These are phyloP conservation scores for Pelochelys cantorii DNA, from an alignment of 2,797 vertebrate genomes.

Conservation along the genomic window DNA sequence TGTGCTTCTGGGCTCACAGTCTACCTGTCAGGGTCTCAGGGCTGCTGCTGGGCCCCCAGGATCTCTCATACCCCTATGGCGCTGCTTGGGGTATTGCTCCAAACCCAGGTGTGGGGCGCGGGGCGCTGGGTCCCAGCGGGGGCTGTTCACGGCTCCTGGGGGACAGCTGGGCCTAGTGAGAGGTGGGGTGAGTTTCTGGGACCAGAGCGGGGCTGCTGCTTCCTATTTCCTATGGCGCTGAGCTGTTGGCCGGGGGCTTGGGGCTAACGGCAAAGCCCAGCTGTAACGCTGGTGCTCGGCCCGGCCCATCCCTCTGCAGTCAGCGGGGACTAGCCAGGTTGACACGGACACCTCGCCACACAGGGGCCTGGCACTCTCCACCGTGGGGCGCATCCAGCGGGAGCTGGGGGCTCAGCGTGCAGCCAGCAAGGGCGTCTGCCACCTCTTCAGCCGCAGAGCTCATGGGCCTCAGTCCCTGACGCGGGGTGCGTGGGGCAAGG, in stretches of 20 bases:
- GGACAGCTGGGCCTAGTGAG: too few species aligned
- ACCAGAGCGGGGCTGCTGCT: not conserved
- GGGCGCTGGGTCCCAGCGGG: not conserved
- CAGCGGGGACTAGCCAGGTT: not conserved
- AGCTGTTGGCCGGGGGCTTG: not conserved
- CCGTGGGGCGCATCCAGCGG: too few species aligned
- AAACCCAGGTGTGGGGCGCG: not conserved
- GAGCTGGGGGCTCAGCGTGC: not conserved
- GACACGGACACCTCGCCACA: accelerated
- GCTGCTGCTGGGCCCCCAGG: too few species aligned
- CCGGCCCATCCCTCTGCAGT: not conserved
- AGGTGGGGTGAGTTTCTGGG: too few species aligned
- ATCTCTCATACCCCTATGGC: too few species aligned
- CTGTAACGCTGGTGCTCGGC: not conserved
- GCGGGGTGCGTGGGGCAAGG: accelerated
- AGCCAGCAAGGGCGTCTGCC: not conserved
- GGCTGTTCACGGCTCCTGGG: too few species aligned
- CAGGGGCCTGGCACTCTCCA: too few species aligned
- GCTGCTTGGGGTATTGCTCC: not conserved
- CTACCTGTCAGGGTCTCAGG: too few species aligned
- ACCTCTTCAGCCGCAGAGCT: not conserved
- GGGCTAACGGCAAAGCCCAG: not conserved
- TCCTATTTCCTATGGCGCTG: not conserved
- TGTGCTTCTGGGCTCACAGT: not conserved
- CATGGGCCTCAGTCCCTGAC: too few species aligned